phyloP scores from a whole-genome alignment of 1,140 invertebrate genomes.

The Lutraria rhynchaena region DNA sequence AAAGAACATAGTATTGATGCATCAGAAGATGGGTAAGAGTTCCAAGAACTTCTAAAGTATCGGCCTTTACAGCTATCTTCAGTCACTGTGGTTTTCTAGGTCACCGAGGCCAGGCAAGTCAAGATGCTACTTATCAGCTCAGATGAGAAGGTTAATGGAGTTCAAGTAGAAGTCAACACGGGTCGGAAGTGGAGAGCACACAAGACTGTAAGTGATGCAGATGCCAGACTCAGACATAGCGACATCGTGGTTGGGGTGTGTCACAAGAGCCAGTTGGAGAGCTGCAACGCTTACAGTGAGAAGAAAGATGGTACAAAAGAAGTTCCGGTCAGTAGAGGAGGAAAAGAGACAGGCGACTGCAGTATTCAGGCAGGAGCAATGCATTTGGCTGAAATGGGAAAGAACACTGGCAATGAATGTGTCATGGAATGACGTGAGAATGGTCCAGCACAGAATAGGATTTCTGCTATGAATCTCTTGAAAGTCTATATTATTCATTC shows the following conservation, averaged over 20 bases:
- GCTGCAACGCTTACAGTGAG: neutral
- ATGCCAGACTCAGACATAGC: constrained; percentile 28
- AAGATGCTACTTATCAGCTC: constrained; percentile 46
- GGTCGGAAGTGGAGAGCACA: constrained; percentile 24
- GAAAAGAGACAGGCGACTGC: constrained; percentile 17
- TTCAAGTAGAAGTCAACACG: neutral
- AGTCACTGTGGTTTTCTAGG: constrained; percentile 54
- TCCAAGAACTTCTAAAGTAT: constrained; percentile 37
- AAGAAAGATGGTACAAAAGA: constrained; percentile 15
- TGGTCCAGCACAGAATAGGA: neutral
- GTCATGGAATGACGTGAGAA: constrained; percentile 11
- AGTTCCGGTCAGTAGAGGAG: constrained; percentile 35
- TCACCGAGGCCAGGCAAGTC: constrained; percentile 41
- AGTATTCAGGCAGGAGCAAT: constrained; percentile 12
- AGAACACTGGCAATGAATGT: constrained; percentile 6
- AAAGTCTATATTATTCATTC: too few relatives aligned
- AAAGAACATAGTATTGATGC: constrained; percentile 16
- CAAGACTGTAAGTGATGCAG: constrained; percentile 22
- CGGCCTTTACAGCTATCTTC: constrained; percentile 50
- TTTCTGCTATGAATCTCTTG: constrained; percentile 35
- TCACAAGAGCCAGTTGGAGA: neutral
- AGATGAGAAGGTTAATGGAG: constrained; percentile 45
- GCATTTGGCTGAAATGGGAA: constrained; percentile 38
- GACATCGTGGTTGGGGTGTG: constrained; percentile 35
- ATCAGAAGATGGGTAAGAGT: constrained; percentile 39